Evolutionary conservation across 1,140 invertebrate genomes (phyloP), one percentile per base, ranked within the genome.

Genomic region (Pomacea maculata): DNA sequence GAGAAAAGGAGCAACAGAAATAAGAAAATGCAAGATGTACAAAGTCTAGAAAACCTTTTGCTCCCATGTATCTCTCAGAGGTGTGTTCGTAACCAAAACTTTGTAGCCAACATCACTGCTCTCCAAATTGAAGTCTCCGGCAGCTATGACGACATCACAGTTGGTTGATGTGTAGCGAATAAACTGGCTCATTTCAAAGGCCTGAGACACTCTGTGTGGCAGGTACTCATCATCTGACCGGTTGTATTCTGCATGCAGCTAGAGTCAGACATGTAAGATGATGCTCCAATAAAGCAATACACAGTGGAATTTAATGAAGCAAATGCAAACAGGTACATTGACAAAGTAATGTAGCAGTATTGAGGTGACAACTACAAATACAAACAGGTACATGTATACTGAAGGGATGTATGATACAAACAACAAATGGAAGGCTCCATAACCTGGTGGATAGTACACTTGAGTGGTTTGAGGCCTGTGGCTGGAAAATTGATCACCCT

Each of bases 191-290:
- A 96, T 96, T 88, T 98, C 97, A 91, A 97, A 97, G 21, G 96
- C 96, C 93, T 99, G 98, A 52, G 97, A 92, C 9, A 98, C 93
- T 87, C 98, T 92, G 90, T 99, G 97, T 67, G 96, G 95, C 83
- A 95, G 92, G 90, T 99, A 99, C 86, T 97, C 96, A 90, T 99
- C 97, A 74, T 88, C 94, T 83, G 94, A 93, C 63, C 93, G 93
- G 91, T 96, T 94, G 87, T 99, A 99, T 91, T 98, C 97, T n/a
- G 97, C 97, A 93, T 99, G 97, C 57, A 99, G 92, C 96, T 98
- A 80, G 17, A 84, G 76, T 17, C 11, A 14, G 8, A 11, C 57
- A 61, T 17, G 57, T 61, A 61, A 61, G 15, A 17, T 11, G 57
- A 61, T 11, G 2, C 57, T 45, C 2, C 6, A 61, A 61, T 17